Evolutionary conservation across 1,140 invertebrate genomes (phyloP), one percentile per base, ranked within the genome.

Genomic region (Cydia pomonella): DNA sequence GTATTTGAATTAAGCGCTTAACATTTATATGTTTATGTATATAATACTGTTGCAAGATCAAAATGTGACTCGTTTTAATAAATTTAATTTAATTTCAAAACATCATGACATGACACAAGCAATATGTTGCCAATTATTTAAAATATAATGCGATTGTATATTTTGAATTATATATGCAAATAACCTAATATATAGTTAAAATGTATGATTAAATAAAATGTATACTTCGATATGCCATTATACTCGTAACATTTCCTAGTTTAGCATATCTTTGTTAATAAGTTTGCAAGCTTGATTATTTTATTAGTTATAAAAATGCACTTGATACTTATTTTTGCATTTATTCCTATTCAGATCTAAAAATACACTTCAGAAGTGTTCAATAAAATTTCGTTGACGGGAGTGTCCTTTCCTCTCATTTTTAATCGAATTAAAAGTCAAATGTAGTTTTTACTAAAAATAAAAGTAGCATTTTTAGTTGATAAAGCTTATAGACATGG

Each of bases 31-130:
- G 64, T 73, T 69, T 53, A 78, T 75, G 53, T 21, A 59, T 79
- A 80, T 84, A 84, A 82, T 84, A 84, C 82, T 84, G 82, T 78
- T 64, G 63, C 59, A 59, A n/a, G 53, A 64, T 75, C 74, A 80
- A 77, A 78, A 73, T 73, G 64, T 41, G 27, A 69, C 29, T 33
- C 23, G 7, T 69, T 69, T 33, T 38, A 33, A 21, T 41, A 66
- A 66, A 66, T 29, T 64, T 0, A 33, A 18, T 5, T 33, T n/a
- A 21, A 41, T 23, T 23, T 23, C 41, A 69, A 69, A 38, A 33
- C 64, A n/a, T 10, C 27, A 69, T 38, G 64, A 33, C 64, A 69
- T 69, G 64, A 69, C 29, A 7, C 27, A 69, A 33, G 33, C 29
- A 33, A n/a, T 41, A 16, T 69, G 27, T 69, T 69, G 64, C 64